Evolutionary conservation across 1,140 invertebrate genomes (phyloP).

Genomic region (Anadara kagoshimensis): DNA sequence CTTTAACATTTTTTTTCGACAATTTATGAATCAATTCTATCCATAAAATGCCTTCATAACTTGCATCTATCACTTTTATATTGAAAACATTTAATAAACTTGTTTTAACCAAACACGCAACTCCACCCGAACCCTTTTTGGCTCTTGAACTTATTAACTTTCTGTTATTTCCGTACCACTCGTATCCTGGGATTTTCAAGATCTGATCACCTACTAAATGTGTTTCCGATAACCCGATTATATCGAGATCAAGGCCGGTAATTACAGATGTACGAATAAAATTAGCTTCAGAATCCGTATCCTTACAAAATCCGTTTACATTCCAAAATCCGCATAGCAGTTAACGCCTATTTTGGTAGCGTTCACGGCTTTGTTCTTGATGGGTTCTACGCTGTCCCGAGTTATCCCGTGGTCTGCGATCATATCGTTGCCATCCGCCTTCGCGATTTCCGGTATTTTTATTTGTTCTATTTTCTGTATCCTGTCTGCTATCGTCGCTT

Average conservation of each 20-base stretch:
- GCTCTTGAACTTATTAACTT: too few species aligned
- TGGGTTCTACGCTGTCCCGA: background rate
- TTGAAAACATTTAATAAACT: too few species aligned
- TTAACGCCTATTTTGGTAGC: background rate
- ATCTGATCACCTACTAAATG: background rate
- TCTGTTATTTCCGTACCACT: too few species aligned
- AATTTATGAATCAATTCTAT: too few species aligned
- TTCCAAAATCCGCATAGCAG: conserved; percentile 16
- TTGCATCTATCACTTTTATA: too few species aligned
- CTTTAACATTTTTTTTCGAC: too few species aligned
- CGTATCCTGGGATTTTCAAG: background rate
- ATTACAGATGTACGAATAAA: conserved; percentile 5
- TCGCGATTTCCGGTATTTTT: too few species aligned
- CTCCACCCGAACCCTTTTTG: too few species aligned
- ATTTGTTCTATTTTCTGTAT: background rate
- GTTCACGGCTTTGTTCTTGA: background rate
- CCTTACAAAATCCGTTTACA: conserved; percentile 2
- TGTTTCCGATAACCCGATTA: conserved; percentile 1
- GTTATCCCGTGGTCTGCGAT: background rate
- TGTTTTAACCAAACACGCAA: too few species aligned
- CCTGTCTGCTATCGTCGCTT: background rate
- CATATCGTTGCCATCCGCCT: background rate
- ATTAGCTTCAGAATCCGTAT: conserved; percentile 1
- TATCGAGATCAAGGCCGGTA: conserved; percentile 6
- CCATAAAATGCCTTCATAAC: too few species aligned